Conservation (phyloP, 2,888 invertebrate genomes). For the Baronia brevicornis region DNA sequence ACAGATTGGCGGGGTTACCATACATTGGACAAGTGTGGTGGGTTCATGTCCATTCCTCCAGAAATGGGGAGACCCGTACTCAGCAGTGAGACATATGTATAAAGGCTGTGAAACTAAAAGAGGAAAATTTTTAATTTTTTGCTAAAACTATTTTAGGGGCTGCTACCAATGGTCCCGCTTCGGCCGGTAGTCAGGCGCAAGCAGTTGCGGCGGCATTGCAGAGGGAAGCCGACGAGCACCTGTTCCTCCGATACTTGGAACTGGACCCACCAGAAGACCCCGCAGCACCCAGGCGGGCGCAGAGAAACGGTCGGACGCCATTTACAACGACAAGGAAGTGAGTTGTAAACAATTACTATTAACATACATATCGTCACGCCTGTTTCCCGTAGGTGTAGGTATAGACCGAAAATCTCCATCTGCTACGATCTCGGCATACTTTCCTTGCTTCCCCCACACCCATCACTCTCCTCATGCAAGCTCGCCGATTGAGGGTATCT, state of each 20-base stretch:
- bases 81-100: too few relatives aligned
- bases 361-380: background rate
- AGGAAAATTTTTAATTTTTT: slow-evolving; percentile 1
- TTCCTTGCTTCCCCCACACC: too few relatives aligned
- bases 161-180: slow-evolving; percentile 53
- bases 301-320: slow-evolving; percentile 83
- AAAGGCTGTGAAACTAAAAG: too few relatives aligned
- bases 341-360: slow-evolving; percentile 25
- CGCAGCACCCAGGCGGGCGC: slow-evolving; percentile 69
- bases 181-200: slow-evolving; percentile 67
- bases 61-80: too few relatives aligned
- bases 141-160: slow-evolving; percentile 43
- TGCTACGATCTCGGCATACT: too few relatives aligned
- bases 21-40: too few relatives aligned
- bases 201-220: slow-evolving; percentile 74
- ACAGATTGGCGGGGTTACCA: too few relatives aligned
- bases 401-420: too few relatives aligned
- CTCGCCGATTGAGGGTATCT: too few relatives aligned
- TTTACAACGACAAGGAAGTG: slow-evolving; percentile 85
- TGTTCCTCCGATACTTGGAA: slow-evolving; percentile 85
- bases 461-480: too few relatives aligned
- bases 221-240: slow-evolving; percentile 82
- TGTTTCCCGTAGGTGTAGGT: too few relatives aligned
- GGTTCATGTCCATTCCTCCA: too few relatives aligned
- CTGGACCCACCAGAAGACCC: slow-evolving; percentile 85